A percentile compares a stretch with the other conserved stretches of the same genome.
Conservation (phyloP, 2,113 vertebrate species). For the Pogonocichla stellata region DNA sequence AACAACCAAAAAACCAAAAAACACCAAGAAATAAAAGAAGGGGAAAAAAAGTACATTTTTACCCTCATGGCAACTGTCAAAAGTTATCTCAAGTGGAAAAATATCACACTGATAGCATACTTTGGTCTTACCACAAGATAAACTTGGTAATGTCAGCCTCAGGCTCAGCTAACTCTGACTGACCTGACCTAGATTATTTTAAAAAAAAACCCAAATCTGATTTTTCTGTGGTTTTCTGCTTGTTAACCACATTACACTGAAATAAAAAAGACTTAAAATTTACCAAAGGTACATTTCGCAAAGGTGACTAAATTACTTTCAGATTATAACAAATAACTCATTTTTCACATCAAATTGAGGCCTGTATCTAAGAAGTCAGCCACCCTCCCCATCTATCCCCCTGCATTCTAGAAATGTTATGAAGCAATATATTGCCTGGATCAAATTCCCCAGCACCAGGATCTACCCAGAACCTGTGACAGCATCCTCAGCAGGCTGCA, state of each 20-base stretch:
- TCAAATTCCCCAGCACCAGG: neutral
- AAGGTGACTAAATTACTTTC: neutral
- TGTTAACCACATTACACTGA: neutral
- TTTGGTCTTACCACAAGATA: slow-evolving; percentile 47
- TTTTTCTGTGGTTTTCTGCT: neutral
- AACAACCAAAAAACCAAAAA: too few species aligned
- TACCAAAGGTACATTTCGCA: neutral
- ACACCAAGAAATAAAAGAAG: neutral
- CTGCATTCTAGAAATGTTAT: neutral
- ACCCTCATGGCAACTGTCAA: slow-evolving; percentile 44
- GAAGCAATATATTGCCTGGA: neutral
- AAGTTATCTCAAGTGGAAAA: slow-evolving; percentile 51
- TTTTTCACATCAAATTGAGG: neutral
- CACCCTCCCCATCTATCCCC: neutral
- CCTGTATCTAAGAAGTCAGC: neutral
- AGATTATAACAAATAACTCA: neutral
- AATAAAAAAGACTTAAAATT: neutral
- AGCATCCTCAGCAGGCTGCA: neutral
- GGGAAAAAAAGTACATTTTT: neutral
- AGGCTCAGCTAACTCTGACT: slow-evolving; percentile 20
- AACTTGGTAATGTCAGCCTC: slow-evolving; percentile 35
- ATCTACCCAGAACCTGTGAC: neutral
- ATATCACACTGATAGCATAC: neutral
- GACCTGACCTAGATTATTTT: slow-evolving; percentile 40
- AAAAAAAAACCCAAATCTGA: neutral